Percentiles rank a stretch among this genome's conserved stretches.
phyloP scores from a whole-genome alignment of 2,113 vertebrate genomes.

The Sitta europaea region DNA sequence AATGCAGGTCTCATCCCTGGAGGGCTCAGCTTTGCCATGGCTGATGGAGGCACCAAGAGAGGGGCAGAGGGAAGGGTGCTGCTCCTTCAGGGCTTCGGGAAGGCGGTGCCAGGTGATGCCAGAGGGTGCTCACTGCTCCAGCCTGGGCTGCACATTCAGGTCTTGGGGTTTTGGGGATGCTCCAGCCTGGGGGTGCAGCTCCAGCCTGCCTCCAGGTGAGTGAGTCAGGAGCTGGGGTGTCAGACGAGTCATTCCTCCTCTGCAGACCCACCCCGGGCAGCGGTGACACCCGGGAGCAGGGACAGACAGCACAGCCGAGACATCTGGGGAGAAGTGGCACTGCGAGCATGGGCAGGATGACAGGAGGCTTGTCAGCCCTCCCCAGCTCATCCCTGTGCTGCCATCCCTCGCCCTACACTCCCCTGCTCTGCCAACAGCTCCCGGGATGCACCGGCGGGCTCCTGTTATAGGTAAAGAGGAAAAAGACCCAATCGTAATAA shows the following conservation, averaged over 20 bases:
- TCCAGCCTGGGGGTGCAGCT: neutral
- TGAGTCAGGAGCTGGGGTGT: neutral
- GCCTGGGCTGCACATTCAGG: neutral
- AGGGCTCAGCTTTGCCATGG: neutral
- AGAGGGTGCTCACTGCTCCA: neutral
- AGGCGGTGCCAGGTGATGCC: fast-evolving
- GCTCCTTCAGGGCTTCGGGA: fast-evolving
- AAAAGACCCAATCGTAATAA: too few relatives aligned
- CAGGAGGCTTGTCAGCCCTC: neutral
- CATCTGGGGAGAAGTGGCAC: neutral
- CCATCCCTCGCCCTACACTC: neutral
- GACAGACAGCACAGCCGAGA: neutral
- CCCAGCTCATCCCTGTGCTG: neutral
- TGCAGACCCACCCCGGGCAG: neutral
- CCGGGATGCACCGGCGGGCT: fast-evolving
- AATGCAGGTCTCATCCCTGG: neutral
- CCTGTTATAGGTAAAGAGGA: too few relatives aligned
- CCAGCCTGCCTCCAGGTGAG: neutral
- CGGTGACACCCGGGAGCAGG: neutral
- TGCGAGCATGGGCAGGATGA: neutral
- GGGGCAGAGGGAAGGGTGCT: neutral
- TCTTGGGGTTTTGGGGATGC: neutral
- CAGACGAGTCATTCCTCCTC: neutral
- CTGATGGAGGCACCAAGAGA: neutral
- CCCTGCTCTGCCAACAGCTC: neutral